Base-by-base conservation (phyloP, 1,140 invertebrate species). In the Proales similis region DNA sequence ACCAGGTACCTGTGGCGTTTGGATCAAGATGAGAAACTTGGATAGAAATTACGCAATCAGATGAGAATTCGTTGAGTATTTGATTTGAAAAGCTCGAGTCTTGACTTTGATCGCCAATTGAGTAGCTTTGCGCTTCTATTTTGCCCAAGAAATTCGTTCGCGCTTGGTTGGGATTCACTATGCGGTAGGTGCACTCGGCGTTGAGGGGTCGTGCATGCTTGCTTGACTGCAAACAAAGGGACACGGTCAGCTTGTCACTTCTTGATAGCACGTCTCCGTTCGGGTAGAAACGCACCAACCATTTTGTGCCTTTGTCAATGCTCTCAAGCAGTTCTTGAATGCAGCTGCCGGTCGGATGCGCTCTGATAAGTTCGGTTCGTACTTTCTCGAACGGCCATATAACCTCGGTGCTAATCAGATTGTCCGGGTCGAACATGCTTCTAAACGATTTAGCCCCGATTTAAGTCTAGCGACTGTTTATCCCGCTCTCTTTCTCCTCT, bases 321-420 rank as follows among this genome's bases (percentile, higher is more conserved):
- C 36, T 57, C 4, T 57, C 7, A 20, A 57, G 29, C 30, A 42
- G 36, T 57, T 57, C 51, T 27, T 42, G 39, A 17, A 57, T 12
- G 30, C 6, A 14, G 27, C 30, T 57, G 22, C 51, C 51, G 22
- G 39, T 57, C 24, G 51, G 51, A 57, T 42, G 45, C 7, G 36
- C 22, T 26, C 51, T 24, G 17, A 57, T 3, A 9, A 57, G 36
- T 57, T 57, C 51, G 30, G 29, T 26, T 3, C 45, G 36, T 12
- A 57, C 51, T 7, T 57, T 26, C 5, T 57, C 51, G 32, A 57
- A 57, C 12, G 51, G 27, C 51, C 51, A 57, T 14, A 57, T 57
- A 2, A 29, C 36, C 32, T 57, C 51, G 12, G 51, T 42, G 17
- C 26, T 57, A 2, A 57, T 57, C 22, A 57, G 17, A 42, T 57